Conservation (phyloP, 2,888 invertebrate genomes). For the Flexamia atlantica region DNA sequence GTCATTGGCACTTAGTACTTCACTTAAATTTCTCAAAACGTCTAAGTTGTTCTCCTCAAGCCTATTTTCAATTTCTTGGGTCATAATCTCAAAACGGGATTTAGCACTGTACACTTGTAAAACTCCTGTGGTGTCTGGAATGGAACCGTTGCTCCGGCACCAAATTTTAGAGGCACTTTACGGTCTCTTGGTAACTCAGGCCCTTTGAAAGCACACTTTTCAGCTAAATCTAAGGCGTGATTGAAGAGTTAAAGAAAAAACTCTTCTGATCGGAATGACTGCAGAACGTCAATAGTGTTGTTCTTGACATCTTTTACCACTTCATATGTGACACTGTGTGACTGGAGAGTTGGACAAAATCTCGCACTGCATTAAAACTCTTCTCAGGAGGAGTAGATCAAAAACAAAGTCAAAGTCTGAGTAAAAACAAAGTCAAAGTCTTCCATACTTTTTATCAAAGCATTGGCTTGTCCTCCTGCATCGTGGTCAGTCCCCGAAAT, state of each 20-base stretch:
- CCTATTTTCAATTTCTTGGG: neutral
- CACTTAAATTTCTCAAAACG: constrained; percentile 12
- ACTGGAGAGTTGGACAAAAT: constrained; percentile 38
- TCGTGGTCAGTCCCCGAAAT: neutral
- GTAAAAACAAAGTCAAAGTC: constrained; percentile 37
- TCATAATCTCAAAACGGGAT: constrained; percentile 46
- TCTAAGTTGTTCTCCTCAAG: constrained; percentile 36
- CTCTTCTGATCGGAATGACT: constrained; percentile 33
- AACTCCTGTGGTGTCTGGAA: constrained; percentile 18
- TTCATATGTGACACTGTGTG: constrained; percentile 38
- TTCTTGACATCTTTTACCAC: constrained; percentile 26
- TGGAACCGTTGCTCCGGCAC: constrained; percentile 25
- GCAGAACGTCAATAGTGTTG: neutral
- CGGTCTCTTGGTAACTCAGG: constrained; percentile 36
- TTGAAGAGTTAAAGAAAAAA: constrained; percentile 41
- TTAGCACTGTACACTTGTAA: constrained; percentile 29
- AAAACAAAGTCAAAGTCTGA: constrained; percentile 32
- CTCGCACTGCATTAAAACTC: constrained; percentile 41
- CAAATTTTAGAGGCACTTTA: neutral
- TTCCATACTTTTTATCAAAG: constrained; percentile 48
- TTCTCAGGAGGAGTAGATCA: constrained; percentile 25
- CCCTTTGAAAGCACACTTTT: constrained; percentile 23
- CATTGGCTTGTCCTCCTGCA: constrained; percentile 24
- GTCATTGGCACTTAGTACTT: neutral
- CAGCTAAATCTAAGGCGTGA: constrained; percentile 33